A percentile compares a stretch with the other conserved stretches of the same genome.
Conservation (phyloP, 2,888 invertebrate genomes). For the Zeuzera pyrina region DNA sequence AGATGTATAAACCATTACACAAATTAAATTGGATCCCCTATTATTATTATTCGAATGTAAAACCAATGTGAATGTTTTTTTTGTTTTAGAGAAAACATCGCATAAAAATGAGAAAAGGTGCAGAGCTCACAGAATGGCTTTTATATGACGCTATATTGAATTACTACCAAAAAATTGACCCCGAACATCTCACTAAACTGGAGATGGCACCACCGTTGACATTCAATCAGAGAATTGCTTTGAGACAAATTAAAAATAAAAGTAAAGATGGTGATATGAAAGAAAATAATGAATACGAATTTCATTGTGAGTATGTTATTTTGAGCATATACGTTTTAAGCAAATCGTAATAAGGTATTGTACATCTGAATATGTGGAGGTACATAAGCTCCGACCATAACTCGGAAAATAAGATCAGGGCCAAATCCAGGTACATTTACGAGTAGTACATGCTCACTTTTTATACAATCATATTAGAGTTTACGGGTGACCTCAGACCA, state of each 20-base stretch:
- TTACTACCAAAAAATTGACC: conserved; percentile 41
- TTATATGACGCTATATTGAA: conserved; percentile 41
- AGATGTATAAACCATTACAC: not conserved
- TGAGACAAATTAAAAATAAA: not conserved
- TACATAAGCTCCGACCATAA: too few relatives aligned
- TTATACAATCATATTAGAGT: too few relatives aligned
- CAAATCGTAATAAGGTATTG: too few relatives aligned
- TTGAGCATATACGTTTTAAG: too few relatives aligned
- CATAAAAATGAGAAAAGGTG: conserved; percentile 34
- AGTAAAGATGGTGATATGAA: conserved; percentile 1
- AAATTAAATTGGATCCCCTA: not conserved
- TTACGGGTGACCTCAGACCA: too few relatives aligned
- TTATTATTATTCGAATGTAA: not conserved
- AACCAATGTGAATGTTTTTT: too few relatives aligned
- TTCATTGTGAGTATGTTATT: conserved; percentile 62
- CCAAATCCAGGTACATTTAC: too few relatives aligned
- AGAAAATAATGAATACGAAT: conserved; percentile 26
- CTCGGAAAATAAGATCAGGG: too few relatives aligned
- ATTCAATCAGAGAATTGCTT: not conserved
- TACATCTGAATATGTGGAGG: too few relatives aligned
- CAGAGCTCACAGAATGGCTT: conserved; percentile 38
- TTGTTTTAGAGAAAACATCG: conserved; percentile 52
- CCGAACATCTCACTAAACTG: conserved; percentile 32
- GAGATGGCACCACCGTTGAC: too few relatives aligned
- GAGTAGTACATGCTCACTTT: too few relatives aligned